These are phyloP conservation scores for Synanthedon formicaeformis DNA, from an alignment of 2,888 invertebrate genomes.

Conservation along the genomic window DNA sequence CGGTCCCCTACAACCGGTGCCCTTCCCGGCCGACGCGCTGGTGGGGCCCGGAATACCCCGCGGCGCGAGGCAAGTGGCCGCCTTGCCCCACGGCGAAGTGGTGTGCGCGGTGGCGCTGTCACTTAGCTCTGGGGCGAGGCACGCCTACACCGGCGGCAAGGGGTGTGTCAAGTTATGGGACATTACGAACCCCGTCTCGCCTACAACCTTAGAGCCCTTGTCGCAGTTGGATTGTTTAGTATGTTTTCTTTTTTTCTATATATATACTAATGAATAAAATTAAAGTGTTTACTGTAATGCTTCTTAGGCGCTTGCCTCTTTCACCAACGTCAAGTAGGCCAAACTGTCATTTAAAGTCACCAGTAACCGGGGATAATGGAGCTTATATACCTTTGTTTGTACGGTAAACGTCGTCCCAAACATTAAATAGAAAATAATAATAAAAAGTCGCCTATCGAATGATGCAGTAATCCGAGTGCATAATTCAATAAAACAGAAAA, in stretches of 20 bases:
- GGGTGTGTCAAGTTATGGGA: constrained; percentile 98
- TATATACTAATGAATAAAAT: too few species aligned
- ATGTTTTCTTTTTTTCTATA: constrained; percentile 23
- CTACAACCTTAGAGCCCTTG: constrained; percentile 88
- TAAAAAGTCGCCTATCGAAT: too few species aligned
- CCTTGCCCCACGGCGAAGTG: constrained; percentile 93
- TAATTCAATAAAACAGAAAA: too few species aligned
- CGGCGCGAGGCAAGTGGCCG: constrained; percentile 90
- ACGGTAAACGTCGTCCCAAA: too few species aligned
- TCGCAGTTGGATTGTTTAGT: constrained; percentile 92
- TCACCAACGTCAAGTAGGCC: too few species aligned
- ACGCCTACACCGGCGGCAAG: constrained; percentile 98
- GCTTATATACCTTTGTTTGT: too few species aligned
- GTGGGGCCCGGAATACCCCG: constrained; percentile 94
- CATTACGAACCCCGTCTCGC: constrained; percentile 86
- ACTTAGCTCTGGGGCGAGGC: constrained; percentile 76
- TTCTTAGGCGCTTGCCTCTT: too few species aligned
- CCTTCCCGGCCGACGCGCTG: constrained; percentile 94
- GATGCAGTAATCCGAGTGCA: too few species aligned
- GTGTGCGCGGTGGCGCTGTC: constrained; percentile 98
- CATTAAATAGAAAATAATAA: too few species aligned
- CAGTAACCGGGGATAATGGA: too few species aligned
- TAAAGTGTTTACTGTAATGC: too few species aligned
- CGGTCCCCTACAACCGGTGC: constrained; percentile 89
- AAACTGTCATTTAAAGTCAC: too few species aligned